Conservation (phyloP, 1,140 invertebrate species). For the Patella vulgata region DNA sequence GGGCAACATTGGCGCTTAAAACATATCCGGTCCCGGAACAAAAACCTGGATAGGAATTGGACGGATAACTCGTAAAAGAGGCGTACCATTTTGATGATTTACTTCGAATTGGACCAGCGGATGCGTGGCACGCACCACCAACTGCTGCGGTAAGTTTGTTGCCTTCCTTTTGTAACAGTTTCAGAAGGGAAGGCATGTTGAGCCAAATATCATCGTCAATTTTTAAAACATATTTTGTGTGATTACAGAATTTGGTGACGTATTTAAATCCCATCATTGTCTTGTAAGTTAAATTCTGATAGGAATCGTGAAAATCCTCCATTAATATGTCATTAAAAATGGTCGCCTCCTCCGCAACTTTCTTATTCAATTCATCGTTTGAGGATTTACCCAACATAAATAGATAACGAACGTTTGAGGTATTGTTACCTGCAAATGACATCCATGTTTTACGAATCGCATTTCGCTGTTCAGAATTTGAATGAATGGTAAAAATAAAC, state of each 20-base stretch:
- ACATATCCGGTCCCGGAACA: constrained; percentile 67
- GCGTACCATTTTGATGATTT: constrained; percentile 66
- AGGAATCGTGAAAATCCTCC: constrained; percentile 80
- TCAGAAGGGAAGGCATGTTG: constrained; percentile 47
- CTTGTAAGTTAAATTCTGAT: constrained; percentile 87
- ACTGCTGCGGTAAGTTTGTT: constrained; percentile 15
- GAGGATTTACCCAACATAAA: constrained; percentile 31
- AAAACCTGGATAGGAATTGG: constrained; percentile 61
- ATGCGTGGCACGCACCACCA: constrained; percentile 23
- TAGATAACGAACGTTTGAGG: constrained; percentile 18
- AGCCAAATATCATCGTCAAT: constrained; percentile 70
- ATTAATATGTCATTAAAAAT: constrained; percentile 78
- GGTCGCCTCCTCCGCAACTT: constrained; percentile 69
- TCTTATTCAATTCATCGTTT: neutral
- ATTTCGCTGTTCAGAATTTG: constrained; percentile 8
- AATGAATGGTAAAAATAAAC: constrained; percentile 20
- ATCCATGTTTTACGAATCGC: constrained; percentile 38
- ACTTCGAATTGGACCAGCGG: constrained; percentile 41
- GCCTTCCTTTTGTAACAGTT: constrained; percentile 12
- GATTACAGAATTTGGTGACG: constrained; percentile 73
- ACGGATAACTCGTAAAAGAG: constrained; percentile 54
- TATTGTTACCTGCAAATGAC: constrained; percentile 28
- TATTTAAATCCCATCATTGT: too few relatives aligned
- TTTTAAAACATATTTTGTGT: too few relatives aligned
- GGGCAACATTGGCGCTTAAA: constrained; percentile 59